phyloP scores from a whole-genome alignment of 2,113 vertebrate genomes.

The Daboia siamensis region DNA sequence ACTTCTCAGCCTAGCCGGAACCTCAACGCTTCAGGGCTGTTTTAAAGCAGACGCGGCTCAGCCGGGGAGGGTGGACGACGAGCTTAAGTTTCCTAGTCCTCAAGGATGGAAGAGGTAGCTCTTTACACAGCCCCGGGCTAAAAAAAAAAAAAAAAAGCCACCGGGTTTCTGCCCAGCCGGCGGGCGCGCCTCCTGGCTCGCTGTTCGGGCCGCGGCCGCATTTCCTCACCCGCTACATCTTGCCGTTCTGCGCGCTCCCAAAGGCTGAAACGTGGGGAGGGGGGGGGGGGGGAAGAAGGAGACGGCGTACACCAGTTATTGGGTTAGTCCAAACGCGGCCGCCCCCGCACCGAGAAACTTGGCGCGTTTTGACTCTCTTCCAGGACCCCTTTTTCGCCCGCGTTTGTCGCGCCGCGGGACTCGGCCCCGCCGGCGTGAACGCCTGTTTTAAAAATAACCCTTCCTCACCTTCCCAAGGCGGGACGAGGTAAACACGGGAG shows the following conservation, averaged over 20 bases:
- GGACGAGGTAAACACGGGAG: fast-evolving
- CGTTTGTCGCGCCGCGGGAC: constrained; percentile 27
- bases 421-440: neutral
- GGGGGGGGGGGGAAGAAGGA: fast-evolving
- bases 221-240: constrained; percentile 9
- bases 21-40: neutral
- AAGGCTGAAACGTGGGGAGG: neutral
- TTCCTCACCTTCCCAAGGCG: fast-evolving
- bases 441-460: neutral
- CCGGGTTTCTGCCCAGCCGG: neutral
- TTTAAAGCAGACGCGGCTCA: neutral
- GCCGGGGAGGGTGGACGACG: neutral
- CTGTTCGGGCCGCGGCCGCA: neutral
- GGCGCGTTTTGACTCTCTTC: constrained; percentile 37
- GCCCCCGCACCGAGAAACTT: constrained; percentile 33
- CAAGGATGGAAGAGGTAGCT: neutral
- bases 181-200: neutral
- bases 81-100: neutral
- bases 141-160: neutral
- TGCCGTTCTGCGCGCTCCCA: neutral
- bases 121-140: neutral
- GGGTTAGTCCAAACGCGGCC: neutral
- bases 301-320: neutral
- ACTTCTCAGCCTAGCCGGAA: neutral
- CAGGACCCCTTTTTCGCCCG: constrained; percentile 34